Conservation (phyloP, 1,140 invertebrate genomes). For the Colletes latitarsis region DNA sequence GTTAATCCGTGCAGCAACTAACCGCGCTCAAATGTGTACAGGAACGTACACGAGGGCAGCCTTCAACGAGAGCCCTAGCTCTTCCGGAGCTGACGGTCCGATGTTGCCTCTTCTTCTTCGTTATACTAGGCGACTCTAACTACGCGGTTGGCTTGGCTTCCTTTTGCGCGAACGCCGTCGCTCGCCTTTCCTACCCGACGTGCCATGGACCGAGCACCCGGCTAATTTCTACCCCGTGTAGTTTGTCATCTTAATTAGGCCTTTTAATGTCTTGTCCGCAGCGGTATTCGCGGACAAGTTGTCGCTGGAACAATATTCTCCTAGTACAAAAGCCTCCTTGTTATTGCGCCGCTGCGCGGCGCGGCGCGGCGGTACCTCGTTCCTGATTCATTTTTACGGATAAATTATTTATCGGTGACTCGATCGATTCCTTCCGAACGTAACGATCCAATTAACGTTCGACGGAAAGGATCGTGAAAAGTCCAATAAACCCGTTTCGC, state of each 20-base stretch:
- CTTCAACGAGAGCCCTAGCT: slow-evolving; percentile 21
- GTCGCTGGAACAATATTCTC: slow-evolving; percentile 10
- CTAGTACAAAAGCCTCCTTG: too few species aligned
- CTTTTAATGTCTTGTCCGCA: slow-evolving; percentile 55
- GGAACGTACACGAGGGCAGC: not conserved
- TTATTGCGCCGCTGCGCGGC: not conserved
- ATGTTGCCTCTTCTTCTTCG: slow-evolving; percentile 54
- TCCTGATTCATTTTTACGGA: not conserved
- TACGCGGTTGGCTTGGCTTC: slow-evolving; percentile 25
- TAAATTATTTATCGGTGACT: slow-evolving; percentile 20
- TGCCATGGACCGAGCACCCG: slow-evolving; percentile 5
- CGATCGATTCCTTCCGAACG: slow-evolving; percentile 17
- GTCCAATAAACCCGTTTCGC: not conserved
- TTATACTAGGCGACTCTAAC: slow-evolving; percentile 47
- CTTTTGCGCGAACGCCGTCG: slow-evolving; percentile 23
- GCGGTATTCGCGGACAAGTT: slow-evolving; percentile 19
- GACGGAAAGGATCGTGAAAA: slow-evolving; percentile 8
- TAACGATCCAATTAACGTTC: slow-evolving; percentile 38
- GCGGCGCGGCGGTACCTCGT: not conserved
- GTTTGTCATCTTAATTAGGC: slow-evolving; percentile 61
- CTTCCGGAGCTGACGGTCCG: slow-evolving; percentile 18
- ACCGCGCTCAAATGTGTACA: slow-evolving; percentile 54
- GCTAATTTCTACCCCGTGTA: slow-evolving; percentile 48
- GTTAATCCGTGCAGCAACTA: slow-evolving; percentile 65
- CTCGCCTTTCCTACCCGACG: not conserved